Percentiles rank a stretch among this genome's conserved stretches.
phyloP scores from a whole-genome alignment of 2,888 invertebrate genomes.

The Drosophila pseudotalamancana region DNA sequence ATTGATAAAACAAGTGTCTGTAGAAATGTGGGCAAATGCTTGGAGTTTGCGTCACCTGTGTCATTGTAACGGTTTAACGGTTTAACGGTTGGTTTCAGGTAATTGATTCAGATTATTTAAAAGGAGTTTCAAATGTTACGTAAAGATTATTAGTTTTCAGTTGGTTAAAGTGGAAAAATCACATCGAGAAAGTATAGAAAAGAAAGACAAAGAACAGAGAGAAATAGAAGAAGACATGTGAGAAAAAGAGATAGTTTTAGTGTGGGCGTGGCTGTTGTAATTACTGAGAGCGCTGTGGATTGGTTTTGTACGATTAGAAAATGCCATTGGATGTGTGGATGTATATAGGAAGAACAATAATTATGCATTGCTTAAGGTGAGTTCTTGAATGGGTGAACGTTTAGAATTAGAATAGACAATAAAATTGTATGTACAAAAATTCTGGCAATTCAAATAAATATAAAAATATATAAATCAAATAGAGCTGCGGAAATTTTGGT shows the following conservation, averaged over 20 bases:
- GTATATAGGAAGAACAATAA: conserved; percentile 13
- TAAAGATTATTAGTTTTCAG: conserved; percentile 39
- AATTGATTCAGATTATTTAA: conserved; percentile 20
- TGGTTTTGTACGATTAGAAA: conserved; percentile 32
- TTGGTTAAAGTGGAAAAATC: conserved; percentile 46
- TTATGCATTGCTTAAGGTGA: conserved; percentile 48
- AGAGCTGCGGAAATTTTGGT: conserved; percentile 44
- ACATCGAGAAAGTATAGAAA: conserved; percentile 65
- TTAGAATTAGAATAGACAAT: conserved; percentile 23
- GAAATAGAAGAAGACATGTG: conserved; percentile 58
- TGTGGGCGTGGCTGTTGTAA: conserved; percentile 61
- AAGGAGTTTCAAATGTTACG: conserved; percentile 36
- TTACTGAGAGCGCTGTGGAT: conserved; percentile 29
- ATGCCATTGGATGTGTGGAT: conserved; percentile 35
- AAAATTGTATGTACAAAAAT: conserved; percentile 57
- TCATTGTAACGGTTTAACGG: conserved; percentile 37
- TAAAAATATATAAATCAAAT: conserved; percentile 5
- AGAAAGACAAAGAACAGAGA: conserved; percentile 61
- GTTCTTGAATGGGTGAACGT: conserved; percentile 26
- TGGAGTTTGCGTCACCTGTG: conserved; percentile 83
- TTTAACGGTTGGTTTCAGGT: conserved; percentile 27
- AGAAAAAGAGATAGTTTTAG: conserved; percentile 65
- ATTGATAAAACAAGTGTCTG: conserved; percentile 84
- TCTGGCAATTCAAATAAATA: conserved; percentile 61
- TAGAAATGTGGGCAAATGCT: conserved; percentile 82